Evolutionary conservation across 1,140 invertebrate species (phyloP).

Genomic region (Stenopsyche tienmushanensis): DNA sequence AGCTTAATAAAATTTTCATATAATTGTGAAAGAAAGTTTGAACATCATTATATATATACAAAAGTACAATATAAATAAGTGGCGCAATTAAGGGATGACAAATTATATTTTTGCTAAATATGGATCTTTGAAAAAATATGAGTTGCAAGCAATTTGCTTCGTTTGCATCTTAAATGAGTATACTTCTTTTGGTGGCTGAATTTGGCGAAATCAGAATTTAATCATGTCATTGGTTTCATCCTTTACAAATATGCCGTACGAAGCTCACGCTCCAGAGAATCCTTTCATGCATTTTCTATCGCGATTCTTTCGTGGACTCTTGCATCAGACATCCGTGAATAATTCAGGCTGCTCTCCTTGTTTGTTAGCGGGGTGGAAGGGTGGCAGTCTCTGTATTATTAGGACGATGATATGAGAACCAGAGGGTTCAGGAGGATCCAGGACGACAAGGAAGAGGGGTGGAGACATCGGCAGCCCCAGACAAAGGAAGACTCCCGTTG

Average conservation of each 20-base stretch:
- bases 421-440: background rate
- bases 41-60: too few relatives aligned
- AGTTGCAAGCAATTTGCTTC: too few relatives aligned
- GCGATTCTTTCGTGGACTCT: slow-evolving; percentile 29
- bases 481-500: slow-evolving; percentile 13
- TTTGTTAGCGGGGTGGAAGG: slow-evolving; percentile 7
- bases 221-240: slow-evolving; percentile 16
- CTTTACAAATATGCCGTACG: background rate
- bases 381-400: slow-evolving; percentile 3
- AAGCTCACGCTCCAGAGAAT: slow-evolving; percentile 14
- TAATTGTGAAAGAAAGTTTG: too few relatives aligned
- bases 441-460: background rate
- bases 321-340: slow-evolving; percentile 31
- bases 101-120: background rate
- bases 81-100: background rate
- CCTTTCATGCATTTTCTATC: slow-evolving; percentile 28
- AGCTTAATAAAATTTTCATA: too few relatives aligned
- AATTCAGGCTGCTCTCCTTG: slow-evolving; percentile 29
- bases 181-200: too few relatives aligned
- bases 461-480: slow-evolving; percentile 14
- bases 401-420: slow-evolving; percentile 7
- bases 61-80: background rate
- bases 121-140: too few relatives aligned
- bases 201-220: slow-evolving; percentile 5
- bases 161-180: too few relatives aligned